These are phyloP conservation scores for Fregetta grallaria DNA, from an alignment of 2,113 vertebrate species.

Conservation along the genomic window DNA sequence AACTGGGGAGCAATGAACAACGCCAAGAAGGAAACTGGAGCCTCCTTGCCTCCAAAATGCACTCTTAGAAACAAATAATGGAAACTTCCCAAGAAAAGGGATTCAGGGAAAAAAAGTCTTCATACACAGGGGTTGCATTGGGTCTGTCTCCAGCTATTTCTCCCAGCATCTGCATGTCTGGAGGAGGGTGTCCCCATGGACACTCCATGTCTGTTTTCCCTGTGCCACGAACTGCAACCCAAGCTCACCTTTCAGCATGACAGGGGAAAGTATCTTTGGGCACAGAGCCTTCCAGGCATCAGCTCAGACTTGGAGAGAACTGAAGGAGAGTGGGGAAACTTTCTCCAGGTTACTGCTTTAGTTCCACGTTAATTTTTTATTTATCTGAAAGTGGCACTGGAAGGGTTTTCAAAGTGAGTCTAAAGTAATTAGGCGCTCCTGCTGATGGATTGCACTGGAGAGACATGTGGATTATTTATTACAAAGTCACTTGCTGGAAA, in stretches of 20 bases:
- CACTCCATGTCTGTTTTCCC: not conserved
- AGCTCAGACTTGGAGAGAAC: not conserved
- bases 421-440: slow-evolving; percentile 78
- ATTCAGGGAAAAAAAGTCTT: not conserved
- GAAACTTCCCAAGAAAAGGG: not conserved
- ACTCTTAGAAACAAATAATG: not conserved
- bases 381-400: slow-evolving; percentile 76
- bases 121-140: not conserved
- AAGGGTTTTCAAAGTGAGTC: slow-evolving; percentile 77
- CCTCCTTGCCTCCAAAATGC: not conserved
- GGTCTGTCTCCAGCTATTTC: not conserved
- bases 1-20: not conserved
- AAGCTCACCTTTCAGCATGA: not conserved
- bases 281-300: not conserved
- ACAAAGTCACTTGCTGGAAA: slow-evolving; percentile 80
- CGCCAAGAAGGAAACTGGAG: not conserved
- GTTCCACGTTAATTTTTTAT: slow-evolving; percentile 77
- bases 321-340: not conserved
- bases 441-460: slow-evolving; percentile 78
- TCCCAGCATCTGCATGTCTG: not conserved
- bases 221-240: not conserved
- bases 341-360: slow-evolving; percentile 2
- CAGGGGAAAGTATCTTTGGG: not conserved
- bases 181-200: not conserved
- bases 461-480: slow-evolving; percentile 81